Base-by-base conservation (phyloP, 2,888 invertebrate genomes). In the Sinentomon sp. region DNA sequence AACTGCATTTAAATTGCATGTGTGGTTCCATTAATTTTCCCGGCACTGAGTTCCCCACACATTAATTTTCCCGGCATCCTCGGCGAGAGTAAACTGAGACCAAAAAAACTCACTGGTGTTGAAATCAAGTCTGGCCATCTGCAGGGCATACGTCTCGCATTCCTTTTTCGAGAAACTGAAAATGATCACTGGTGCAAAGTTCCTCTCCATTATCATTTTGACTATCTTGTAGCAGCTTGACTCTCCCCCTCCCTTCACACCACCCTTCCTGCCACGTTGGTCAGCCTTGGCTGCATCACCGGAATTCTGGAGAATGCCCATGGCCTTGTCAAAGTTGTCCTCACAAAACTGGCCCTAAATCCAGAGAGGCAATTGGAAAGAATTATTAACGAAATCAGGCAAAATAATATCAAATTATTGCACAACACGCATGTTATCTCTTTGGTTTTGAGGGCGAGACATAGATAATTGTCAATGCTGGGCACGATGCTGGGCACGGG, bases 151-250 rank as follows among this genome's bases (percentile, higher is more conserved):
- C 0, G 74, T 57, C 53, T 99, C 97, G 49, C 97, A 99, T 44
- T 97, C 94, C 50, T 89, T 94, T 50, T 92, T 87, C 48, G 89
- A 89, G 54, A 99, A 99, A 50, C 92, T 92, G 60, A 99, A 99
- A 35, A 92, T 82, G 43, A 99, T 97, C 4, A 92, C 89, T 0
- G 97, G 97, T 0, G 92, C 83, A 53, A 94, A 83, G 52, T 83
- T 85, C 17, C 85, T 62, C 50, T 97, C 92, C 82, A 92, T 87
- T 24, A 97, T 83, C 80, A 97, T 92, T 54, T 92, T 87, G 14
- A 97, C 78, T 38, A 99, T 82, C 58, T 92, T 94, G 50, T 82
- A 85, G 44, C 89, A 87, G 48, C 83, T 85, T 0, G 80, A 69
- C n/a, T 49, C 46, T 21, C 43, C 42, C 24, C 54, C 57, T 52